Evolutionary conservation across 2,797 vertebrate species (phyloP), one percentile per base, ranked within the genome.

Genomic region (Myoxocephalus aenaeus): DNA sequence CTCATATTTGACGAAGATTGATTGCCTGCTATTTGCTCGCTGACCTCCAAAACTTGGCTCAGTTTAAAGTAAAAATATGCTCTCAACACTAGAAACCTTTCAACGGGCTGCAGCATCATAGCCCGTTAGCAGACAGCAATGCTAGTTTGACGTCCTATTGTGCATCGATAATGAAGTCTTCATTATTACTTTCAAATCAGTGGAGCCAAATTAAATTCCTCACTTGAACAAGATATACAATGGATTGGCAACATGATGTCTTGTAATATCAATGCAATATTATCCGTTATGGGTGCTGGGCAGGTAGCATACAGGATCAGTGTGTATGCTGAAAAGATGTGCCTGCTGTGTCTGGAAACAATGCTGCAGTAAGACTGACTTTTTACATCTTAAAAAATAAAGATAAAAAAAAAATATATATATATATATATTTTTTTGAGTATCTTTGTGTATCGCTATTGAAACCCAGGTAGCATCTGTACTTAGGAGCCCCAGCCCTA

Each of bases 1-100:
- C 59, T 61, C 9, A 48, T 48, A 59, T 56, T 29, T 64, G 69
- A 81, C 65, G 50, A 40, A 76, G 73, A 71, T 7, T 18, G 25
- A 75, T 62, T 20, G 65, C 29, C 67, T 20, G 22, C 46, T 1
- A 1, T 63, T n/a, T 68, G 27, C 48, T 50, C 13, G n/a, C 27
- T 36, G 74, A 66, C 36, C 40, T 61, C 22, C 5, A 22, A 50
- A 1, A 18, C 8, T 50, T 8, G 2, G 44, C 38, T 27, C 25
- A 32, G 8, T 15, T 53, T 12, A 58, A 61, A 46, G 40, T 51
- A 22, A 34, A 29, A 38, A 27, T 63, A 56, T 66, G 65, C 42
- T 27, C 7, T 0, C 8, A 63, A 67, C 66, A 54, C 32, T 25
- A 53, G 38, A 44, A n/a, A 25, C 27, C 5, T 40, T 51, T 57